A percentile compares a stretch with the other conserved stretches of the same genome.
Evolutionary conservation across 2,888 invertebrate genomes (phyloP).

Genomic region (Napeogenes sylphis): DNA sequence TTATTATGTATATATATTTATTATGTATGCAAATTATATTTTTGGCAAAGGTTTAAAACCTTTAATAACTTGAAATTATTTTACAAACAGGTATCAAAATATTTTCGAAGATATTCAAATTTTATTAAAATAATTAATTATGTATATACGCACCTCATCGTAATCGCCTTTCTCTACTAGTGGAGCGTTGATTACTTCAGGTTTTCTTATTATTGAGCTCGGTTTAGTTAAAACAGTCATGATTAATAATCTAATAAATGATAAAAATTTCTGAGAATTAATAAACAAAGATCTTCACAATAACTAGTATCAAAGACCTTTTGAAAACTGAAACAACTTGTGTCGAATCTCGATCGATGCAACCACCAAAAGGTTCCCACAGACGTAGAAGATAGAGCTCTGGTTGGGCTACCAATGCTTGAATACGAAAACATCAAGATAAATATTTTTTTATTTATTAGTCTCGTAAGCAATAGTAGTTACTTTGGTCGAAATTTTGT

Average conservation of each 20-base stretch:
- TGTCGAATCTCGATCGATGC: not conserved
- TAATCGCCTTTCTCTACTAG: conserved; percentile 72
- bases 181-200: conserved; percentile 80
- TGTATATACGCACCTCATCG: conserved; percentile 49
- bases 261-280: not conserved
- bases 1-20: no score
- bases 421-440: not conserved
- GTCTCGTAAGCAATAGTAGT: no score
- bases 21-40: no score
- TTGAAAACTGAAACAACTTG: not conserved
- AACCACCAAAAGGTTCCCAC: not conserved
- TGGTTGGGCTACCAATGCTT: not conserved
- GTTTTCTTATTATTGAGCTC: conserved; percentile 81
- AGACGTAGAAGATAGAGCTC: not conserved
- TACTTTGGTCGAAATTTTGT: no score
- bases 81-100: no score
- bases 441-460: not conserved
- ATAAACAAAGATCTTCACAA: not conserved
- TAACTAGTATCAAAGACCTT: not conserved
- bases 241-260: conserved; percentile 33
- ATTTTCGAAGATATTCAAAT: no score
- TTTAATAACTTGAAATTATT: no score
- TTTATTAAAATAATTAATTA: no score
- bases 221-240: conserved; percentile 91
- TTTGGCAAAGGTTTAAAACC: no score